These are phyloP conservation scores for Phainopepla nitens DNA, from an alignment of 2,113 vertebrate genomes.

Conservation along the genomic window DNA sequence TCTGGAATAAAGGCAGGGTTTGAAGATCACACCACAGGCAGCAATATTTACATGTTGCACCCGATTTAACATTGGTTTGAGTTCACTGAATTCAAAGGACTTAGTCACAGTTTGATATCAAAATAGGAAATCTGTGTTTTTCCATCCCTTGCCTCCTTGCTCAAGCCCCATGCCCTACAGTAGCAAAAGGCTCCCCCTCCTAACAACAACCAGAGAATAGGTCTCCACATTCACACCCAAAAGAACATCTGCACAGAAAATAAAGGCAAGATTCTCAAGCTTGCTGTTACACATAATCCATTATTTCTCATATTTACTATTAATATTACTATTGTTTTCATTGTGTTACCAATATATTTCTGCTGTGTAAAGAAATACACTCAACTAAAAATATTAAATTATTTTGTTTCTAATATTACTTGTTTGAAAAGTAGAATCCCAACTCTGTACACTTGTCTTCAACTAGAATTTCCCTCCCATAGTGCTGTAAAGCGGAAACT, in stretches of 20 bases:
- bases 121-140: not conserved
- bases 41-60: not conserved
- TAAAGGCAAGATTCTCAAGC: not conserved
- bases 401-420: not conserved
- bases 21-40: not conserved
- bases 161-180: not conserved
- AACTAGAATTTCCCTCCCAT: not conserved
- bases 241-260: not conserved
- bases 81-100: not conserved
- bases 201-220: not conserved
- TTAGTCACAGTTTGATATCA: not conserved
- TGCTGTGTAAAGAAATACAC: not conserved
- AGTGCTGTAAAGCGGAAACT: not conserved
- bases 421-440: not conserved
- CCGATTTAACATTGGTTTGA: not conserved
- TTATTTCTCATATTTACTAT: not conserved
- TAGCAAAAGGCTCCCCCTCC: not conserved
- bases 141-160: not conserved
- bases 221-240: not conserved
- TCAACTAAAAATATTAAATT: not conserved
- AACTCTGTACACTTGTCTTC: not conserved
- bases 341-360: not conserved
- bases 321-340: not conserved
- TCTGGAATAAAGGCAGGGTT: not conserved
- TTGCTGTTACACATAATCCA: not conserved